Conservation (phyloP, 2,113 vertebrate genomes). For the Sceloporus undulatus region DNA sequence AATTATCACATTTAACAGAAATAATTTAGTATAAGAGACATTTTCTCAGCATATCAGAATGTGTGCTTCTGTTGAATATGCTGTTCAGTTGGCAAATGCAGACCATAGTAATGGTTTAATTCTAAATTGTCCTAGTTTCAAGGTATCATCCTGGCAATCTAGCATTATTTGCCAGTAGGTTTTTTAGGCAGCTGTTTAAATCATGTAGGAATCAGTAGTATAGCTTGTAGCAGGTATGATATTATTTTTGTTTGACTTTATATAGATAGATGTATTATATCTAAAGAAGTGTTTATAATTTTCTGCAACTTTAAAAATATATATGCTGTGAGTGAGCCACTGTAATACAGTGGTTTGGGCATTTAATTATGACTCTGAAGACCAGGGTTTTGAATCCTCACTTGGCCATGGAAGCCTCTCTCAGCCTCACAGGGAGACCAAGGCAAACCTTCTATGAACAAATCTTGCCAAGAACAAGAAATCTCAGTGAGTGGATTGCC, state of each 20-base stretch:
- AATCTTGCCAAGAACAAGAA: no score
- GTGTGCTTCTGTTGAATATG: not conserved
- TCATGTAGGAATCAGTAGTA: not conserved
- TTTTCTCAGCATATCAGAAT: not conserved
- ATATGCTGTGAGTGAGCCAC: not conserved
- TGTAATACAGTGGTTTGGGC: not conserved
- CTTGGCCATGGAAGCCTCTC: not conserved
- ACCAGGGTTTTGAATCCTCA: not conserved
- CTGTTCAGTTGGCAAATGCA: not conserved
- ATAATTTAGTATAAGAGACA: not conserved
- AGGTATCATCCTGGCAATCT: not conserved
- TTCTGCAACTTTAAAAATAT: not conserved
- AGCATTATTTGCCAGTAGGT: not conserved
- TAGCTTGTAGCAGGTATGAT: not conserved
- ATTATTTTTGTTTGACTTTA: not conserved
- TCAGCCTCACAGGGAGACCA: no score
- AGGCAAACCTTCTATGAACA: no score
- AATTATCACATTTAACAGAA: not conserved
- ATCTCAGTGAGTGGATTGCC: no score
- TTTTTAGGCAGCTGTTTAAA: not conserved
- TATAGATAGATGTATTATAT: not conserved
- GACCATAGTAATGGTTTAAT: constrained; percentile 1
- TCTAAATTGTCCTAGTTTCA: not conserved
- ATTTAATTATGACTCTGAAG: not conserved
- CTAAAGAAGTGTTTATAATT: not conserved